Conservation (phyloP, 2,888 invertebrate genomes). For the Synanthedon formicaeformis region DNA sequence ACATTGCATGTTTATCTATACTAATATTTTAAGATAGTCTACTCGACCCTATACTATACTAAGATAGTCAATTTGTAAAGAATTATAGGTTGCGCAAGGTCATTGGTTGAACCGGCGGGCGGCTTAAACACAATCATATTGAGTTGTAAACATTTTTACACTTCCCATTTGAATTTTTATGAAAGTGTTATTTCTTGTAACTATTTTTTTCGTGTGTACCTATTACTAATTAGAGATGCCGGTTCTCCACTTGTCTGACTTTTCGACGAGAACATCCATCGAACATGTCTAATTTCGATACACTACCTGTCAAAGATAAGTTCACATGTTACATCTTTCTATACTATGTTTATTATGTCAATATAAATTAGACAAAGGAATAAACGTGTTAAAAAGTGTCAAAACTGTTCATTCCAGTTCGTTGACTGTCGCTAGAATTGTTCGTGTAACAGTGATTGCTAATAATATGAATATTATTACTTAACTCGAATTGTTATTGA, state of each 20-base stretch:
- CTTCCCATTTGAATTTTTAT: too few relatives aligned
- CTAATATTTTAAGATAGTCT: too few relatives aligned
- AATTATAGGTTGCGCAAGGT: too few relatives aligned
- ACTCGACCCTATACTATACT: too few relatives aligned
- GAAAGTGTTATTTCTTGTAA: too few relatives aligned
- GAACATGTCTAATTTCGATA: constrained; percentile 5
- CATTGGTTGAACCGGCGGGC: too few relatives aligned
- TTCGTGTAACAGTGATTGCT: constrained; percentile 41
- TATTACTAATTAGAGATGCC: background rate
- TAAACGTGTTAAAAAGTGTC: constrained; percentile 37
- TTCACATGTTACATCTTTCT: constrained; percentile 15
- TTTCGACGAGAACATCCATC: constrained; percentile 4
- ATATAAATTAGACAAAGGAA: constrained; percentile 31
- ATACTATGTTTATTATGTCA: constrained; percentile 25
- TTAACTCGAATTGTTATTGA: constrained; percentile 13
- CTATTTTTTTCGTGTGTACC: background rate
- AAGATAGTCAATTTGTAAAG: too few relatives aligned
- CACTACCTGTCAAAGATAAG: background rate
- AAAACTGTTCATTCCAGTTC: constrained; percentile 34
- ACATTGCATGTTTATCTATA: too few relatives aligned
- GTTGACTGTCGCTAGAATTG: constrained; percentile 37
- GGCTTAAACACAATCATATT: too few relatives aligned
- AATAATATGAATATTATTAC: constrained; percentile 56
- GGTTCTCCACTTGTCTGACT: constrained; percentile 9
- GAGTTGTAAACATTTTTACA: too few relatives aligned